A percentile compares a stretch with the other conserved stretches of the same genome.
Conservation (phyloP, 2,797 vertebrate species). For the Melanotaenia nigrans region DNA sequence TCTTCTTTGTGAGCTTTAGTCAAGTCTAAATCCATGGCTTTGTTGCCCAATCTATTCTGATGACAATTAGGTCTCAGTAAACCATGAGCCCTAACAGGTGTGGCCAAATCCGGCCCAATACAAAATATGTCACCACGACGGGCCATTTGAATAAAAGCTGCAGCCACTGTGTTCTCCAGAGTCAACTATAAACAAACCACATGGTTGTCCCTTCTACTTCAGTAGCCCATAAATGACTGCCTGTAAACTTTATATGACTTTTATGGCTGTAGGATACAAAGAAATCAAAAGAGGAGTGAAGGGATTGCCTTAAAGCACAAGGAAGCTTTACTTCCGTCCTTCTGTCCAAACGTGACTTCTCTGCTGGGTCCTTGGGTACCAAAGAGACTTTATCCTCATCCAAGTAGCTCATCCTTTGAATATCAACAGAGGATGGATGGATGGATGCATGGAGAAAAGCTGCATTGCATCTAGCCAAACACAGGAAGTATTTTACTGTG, state of each 20-base stretch:
- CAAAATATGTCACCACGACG: not conserved
- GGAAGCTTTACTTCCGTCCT: constrained; percentile 58
- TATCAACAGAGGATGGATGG: constrained; percentile 58
- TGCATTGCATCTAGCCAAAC: constrained; percentile 47
- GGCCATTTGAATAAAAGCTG: constrained; percentile 50
- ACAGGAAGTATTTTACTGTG: constrained; percentile 71
- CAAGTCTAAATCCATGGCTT: constrained; percentile 3
- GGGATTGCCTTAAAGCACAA: constrained; percentile 59
- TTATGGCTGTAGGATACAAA: constrained; percentile 26
- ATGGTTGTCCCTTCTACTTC: constrained; percentile 15
- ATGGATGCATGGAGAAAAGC: constrained; percentile 28
- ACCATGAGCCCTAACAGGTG: constrained; percentile 37
- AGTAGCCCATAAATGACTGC: not conserved
- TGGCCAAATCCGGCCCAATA: constrained; percentile 7
- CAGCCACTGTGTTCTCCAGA: constrained; percentile 20
- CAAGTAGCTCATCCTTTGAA: constrained; percentile 67
- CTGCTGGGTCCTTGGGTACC: constrained; percentile 39
- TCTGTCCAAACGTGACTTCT: constrained; percentile 61
- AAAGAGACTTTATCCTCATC: constrained; percentile 48
- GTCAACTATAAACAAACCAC: constrained; percentile 26
- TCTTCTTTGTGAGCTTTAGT: constrained; percentile 4
- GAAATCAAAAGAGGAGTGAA: constrained; percentile 26
- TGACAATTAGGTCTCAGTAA: constrained; percentile 24
- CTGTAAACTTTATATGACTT: constrained; percentile 23
- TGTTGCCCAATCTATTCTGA: not conserved